A percentile compares a stretch with the other conserved stretches of the same genome.
Conservation (phyloP, 2,888 invertebrate genomes). For the Tortricodes alternella region DNA sequence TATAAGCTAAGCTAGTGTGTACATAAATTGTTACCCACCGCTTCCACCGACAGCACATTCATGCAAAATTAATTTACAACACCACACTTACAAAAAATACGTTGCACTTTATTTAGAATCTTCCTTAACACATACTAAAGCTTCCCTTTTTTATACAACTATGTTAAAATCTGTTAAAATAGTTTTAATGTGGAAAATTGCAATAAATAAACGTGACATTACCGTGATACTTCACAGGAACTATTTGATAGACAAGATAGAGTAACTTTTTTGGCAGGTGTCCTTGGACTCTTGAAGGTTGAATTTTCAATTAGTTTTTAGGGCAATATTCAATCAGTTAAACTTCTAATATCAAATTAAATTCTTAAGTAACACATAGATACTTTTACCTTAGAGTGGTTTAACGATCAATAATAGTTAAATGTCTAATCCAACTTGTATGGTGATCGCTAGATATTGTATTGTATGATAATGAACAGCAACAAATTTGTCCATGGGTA, state of each 20-base stretch:
- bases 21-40: conserved; percentile 12
- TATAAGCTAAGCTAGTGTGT: neutral
- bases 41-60: neutral
- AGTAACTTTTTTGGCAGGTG: neutral
- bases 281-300: neutral
- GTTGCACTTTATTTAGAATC: neutral
- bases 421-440: too few relatives aligned
- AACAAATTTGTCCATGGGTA: too few relatives aligned
- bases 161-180: conserved; percentile 6
- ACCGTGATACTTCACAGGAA: conserved; percentile 26
- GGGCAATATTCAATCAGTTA: too few relatives aligned
- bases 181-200: conserved; percentile 20
- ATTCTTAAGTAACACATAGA: too few relatives aligned
- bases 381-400: too few relatives aligned
- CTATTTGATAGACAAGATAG: conserved; percentile 22
- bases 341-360: too few relatives aligned
- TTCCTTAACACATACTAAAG: conserved; percentile 1
- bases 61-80: neutral
- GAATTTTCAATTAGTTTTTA: too few relatives aligned
- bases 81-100: conserved; percentile 3
- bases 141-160: neutral
- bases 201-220: conserved; percentile 30
- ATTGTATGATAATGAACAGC: neutral
- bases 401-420: too few relatives aligned
- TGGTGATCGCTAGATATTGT: too few relatives aligned